Evolutionary conservation across 2,797 vertebrate genomes (phyloP).

Genomic region (Schizopygopsis pylzovi): DNA sequence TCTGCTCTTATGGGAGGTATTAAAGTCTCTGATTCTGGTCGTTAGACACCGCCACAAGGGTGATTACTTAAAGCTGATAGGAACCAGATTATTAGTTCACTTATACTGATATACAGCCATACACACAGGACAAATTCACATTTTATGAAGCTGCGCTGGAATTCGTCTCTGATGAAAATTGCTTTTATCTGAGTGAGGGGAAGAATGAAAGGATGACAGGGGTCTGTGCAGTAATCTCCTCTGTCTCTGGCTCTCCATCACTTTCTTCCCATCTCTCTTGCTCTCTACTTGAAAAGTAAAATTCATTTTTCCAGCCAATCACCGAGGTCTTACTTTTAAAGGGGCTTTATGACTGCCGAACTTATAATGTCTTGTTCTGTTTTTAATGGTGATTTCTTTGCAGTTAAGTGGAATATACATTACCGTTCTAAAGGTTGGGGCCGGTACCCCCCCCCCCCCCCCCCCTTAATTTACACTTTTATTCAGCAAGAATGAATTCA

Average conservation of each 20-base stretch:
- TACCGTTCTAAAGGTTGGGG: neutral
- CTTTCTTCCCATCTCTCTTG: slow-evolving; percentile 61
- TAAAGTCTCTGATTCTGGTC: slow-evolving; percentile 68
- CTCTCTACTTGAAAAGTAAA: slow-evolving; percentile 56
- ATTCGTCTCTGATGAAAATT: slow-evolving; percentile 33
- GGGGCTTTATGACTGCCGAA: neutral
- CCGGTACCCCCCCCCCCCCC: no score
- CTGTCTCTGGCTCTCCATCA: slow-evolving; percentile 43
- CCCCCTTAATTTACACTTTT: neutral
- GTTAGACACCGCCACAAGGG: slow-evolving; percentile 39
- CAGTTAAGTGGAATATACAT: neutral
- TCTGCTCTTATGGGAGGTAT: slow-evolving; percentile 75
- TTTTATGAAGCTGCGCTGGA: slow-evolving; percentile 41
- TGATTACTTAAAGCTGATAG: slow-evolving; percentile 52
- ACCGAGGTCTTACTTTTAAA: slow-evolving; percentile 2
- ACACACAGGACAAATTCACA: slow-evolving; percentile 45
- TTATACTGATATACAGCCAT: slow-evolving; percentile 43
- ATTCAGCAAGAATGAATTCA: neutral
- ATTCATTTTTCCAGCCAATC: slow-evolving; percentile 35
- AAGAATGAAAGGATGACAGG: slow-evolving; percentile 36
- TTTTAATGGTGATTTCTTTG: neutral
- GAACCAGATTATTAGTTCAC: slow-evolving; percentile 50
- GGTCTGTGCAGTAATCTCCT: slow-evolving; percentile 22
- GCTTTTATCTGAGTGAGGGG: slow-evolving; percentile 23
- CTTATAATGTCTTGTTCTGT: neutral